Evolutionary conservation across 2,113 vertebrate genomes (phyloP).

Genomic region (Myotis lucifugus): DNA sequence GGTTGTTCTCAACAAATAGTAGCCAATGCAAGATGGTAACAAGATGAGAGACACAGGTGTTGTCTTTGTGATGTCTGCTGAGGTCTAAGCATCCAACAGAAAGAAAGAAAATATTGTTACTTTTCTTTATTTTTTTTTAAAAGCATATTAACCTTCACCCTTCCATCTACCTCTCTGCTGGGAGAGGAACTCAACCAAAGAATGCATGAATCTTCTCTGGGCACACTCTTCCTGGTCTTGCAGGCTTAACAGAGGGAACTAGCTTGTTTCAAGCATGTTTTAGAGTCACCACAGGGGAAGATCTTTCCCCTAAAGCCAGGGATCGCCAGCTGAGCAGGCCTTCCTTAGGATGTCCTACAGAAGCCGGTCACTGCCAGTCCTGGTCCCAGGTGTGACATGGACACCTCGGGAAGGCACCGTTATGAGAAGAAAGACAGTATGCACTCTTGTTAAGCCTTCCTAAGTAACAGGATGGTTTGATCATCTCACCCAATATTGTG

Average conservation of each 20-base stretch:
- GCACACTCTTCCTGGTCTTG: neutral
- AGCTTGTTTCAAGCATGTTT: neutral
- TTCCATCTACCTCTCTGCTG: neutral
- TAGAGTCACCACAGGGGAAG: neutral
- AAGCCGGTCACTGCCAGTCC: neutral
- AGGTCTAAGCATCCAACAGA: neutral
- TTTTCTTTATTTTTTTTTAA: neutral
- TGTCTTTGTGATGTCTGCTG: neutral
- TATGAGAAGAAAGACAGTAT: neutral
- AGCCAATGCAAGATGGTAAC: neutral
- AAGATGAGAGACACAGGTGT: neutral
- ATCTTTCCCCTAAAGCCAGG: neutral
- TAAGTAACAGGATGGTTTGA: neutral
- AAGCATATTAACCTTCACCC: neutral
- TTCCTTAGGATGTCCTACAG: neutral
- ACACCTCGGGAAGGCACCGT: neutral
- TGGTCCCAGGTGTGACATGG: neutral
- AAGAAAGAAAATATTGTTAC: neutral
- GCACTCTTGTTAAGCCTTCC: neutral
- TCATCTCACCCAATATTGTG: neutral
- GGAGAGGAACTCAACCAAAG: neutral
- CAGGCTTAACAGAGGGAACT: neutral
- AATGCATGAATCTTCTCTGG: neutral
- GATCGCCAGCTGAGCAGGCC: neutral
- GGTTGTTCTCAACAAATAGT: neutral